phyloP scores from a whole-genome alignment of 2,797 vertebrate species.

The Eupleurogrammus muticus region DNA sequence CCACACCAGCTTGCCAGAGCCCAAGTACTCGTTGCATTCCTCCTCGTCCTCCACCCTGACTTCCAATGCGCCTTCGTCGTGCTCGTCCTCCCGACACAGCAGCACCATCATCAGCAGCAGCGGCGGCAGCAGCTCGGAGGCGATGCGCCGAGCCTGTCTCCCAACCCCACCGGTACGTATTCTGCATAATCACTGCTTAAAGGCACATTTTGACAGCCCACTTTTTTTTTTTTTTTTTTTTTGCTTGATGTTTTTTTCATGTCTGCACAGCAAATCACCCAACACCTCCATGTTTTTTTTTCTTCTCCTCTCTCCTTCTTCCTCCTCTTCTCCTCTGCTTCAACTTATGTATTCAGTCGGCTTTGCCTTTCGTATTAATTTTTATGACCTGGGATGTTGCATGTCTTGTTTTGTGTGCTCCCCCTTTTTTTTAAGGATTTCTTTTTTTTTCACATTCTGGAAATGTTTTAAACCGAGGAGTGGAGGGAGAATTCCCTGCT shows the following conservation, averaged over 20 bases:
- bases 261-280: constrained; percentile 96
- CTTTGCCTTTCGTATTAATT: constrained; percentile 93
- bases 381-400: constrained; percentile 97
- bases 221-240: constrained; percentile 80
- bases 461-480: constrained; percentile 91
- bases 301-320: no score
- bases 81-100: constrained; percentile 90
- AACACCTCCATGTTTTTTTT: constrained; percentile 87
- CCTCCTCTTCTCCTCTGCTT: constrained; percentile 65
- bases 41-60: constrained; percentile 90
- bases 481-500: constrained; percentile 90
- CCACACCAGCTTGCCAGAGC: constrained; percentile 91
- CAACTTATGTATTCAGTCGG: constrained; percentile 93
- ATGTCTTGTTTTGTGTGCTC: constrained; percentile 88
- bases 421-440: constrained; percentile 75
- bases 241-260: constrained; percentile 98
- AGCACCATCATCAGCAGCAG: constrained; percentile 84
- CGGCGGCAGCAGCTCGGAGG: constrained; percentile 88
- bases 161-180: constrained; percentile 98
- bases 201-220: constrained; percentile 94
- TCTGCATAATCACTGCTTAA: constrained; percentile 93
- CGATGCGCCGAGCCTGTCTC: constrained; percentile 96
- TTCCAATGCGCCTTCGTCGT: constrained; percentile 86
- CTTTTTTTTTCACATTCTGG: constrained; percentile 86
- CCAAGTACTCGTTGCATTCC: constrained; percentile 94